Conservation (phyloP, 1,140 invertebrate species). For the Lanistes nyassanus region DNA sequence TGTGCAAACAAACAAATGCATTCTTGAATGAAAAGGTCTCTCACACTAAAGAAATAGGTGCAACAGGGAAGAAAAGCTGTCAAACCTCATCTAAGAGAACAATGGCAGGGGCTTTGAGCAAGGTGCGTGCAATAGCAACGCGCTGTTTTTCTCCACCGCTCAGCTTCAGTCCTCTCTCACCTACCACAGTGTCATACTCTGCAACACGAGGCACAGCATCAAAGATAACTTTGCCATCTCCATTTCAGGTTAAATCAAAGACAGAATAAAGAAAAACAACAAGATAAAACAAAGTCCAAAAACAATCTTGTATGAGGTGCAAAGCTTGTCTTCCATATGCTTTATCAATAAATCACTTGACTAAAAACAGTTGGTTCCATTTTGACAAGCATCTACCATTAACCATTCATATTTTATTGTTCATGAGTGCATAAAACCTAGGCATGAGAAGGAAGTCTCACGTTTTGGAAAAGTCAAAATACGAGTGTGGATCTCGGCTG, state of each 20-base stretch:
- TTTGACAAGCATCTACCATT: too few relatives aligned
- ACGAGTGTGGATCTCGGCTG: conserved; percentile 93
- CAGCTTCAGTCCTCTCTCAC: conserved; percentile 72
- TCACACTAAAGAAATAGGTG: background rate
- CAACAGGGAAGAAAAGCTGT: background rate
- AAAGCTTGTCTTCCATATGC: too few relatives aligned
- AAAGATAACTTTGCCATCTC: too few relatives aligned
- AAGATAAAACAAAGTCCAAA: too few relatives aligned
- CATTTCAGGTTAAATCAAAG: too few relatives aligned
- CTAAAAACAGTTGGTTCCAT: too few relatives aligned
- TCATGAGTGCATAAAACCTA: too few relatives aligned
- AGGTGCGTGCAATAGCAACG: conserved; percentile 65
- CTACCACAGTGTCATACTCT: conserved; percentile 77
- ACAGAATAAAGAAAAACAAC: too few relatives aligned
- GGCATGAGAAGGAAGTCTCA: conserved; percentile 41
- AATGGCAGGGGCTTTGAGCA: conserved; percentile 64
- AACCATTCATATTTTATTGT: too few relatives aligned
- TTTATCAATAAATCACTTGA: too few relatives aligned
- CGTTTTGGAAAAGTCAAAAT: conserved; percentile 90
- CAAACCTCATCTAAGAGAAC: conserved; percentile 65
- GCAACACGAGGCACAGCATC: too few relatives aligned
- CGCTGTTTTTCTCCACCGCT: conserved; percentile 82
- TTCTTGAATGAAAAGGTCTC: background rate
- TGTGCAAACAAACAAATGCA: background rate
- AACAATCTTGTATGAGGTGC: too few relatives aligned